Conservation (phyloP, 2,888 invertebrate species). For the Euzophera pinguis region DNA sequence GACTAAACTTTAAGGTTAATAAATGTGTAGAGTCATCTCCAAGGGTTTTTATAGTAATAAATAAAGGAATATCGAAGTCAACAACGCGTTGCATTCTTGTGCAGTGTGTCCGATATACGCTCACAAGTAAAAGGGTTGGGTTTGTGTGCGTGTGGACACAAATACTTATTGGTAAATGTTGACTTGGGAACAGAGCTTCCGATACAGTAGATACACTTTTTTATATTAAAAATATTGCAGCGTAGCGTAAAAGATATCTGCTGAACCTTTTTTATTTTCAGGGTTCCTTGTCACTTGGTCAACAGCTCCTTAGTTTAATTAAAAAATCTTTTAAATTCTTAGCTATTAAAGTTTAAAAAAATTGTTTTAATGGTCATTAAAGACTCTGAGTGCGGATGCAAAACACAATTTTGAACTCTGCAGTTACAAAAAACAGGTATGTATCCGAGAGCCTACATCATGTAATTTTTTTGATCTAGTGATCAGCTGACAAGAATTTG, state of each 20-base stretch:
- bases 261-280: too few species aligned
- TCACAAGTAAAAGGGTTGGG: constrained; percentile 25
- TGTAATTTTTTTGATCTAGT: too few species aligned
- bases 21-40: constrained; percentile 24
- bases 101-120: constrained; percentile 63
- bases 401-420: too few species aligned
- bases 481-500: too few species aligned
- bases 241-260: neutral
- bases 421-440: too few species aligned
- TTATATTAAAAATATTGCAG: neutral
- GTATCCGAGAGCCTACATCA: too few species aligned
- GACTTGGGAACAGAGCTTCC: constrained; percentile 55
- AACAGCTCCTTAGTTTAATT: too few species aligned
- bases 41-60: constrained; percentile 77
- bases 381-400: too few species aligned
- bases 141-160: constrained; percentile 58
- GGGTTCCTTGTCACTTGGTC: too few species aligned
- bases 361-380: too few species aligned
- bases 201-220: constrained; percentile 30
- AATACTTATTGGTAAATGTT: constrained; percentile 77
- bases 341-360: too few species aligned
- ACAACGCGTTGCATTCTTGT: constrained; percentile 79
- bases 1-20: constrained; percentile 12
- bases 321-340: too few species aligned
- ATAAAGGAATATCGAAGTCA: constrained; percentile 80